phyloP scores from a whole-genome alignment of 2,888 invertebrate genomes.

The Leucoma salicis region DNA sequence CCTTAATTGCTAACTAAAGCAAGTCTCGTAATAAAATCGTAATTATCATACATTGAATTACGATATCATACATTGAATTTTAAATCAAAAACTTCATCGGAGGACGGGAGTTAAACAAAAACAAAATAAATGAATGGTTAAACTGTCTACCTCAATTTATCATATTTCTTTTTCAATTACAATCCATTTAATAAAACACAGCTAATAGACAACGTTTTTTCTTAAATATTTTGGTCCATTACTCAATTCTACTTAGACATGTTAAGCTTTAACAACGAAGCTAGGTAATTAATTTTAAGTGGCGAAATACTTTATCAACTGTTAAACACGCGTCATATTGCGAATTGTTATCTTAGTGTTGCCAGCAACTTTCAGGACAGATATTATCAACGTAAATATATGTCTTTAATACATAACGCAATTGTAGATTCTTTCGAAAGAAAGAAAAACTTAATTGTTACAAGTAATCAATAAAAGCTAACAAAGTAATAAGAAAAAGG shows the following conservation, averaged over 20 bases:
- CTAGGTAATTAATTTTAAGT: slow-evolving; percentile 35
- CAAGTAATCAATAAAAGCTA: too few species aligned
- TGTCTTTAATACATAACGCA: neutral
- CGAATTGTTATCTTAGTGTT: slow-evolving; percentile 14
- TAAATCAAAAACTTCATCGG: neutral
- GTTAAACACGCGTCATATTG: slow-evolving; percentile 24
- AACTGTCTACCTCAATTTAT: neutral
- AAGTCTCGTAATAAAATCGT: too few species aligned
- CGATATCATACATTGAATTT: too few species aligned
- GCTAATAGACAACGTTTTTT: neutral
- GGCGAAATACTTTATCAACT: slow-evolving; percentile 35
- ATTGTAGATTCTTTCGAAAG: too few species aligned
- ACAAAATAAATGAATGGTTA: neutral
- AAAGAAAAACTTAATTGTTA: too few species aligned
- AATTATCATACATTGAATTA: too few species aligned
- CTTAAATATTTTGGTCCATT: neutral
- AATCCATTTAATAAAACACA: neutral
- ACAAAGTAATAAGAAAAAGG: too few species aligned
- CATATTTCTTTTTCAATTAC: slow-evolving; percentile 1
- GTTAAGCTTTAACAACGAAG: slow-evolving; percentile 21
- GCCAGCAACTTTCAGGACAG: neutral
- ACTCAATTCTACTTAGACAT: neutral
- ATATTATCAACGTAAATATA: neutral
- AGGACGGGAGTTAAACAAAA: neutral
- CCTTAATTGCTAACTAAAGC: too few species aligned